These are phyloP conservation scores for Chrysomallon squamiferum DNA, from an alignment of 1,140 invertebrate species.

Conservation along the genomic window DNA sequence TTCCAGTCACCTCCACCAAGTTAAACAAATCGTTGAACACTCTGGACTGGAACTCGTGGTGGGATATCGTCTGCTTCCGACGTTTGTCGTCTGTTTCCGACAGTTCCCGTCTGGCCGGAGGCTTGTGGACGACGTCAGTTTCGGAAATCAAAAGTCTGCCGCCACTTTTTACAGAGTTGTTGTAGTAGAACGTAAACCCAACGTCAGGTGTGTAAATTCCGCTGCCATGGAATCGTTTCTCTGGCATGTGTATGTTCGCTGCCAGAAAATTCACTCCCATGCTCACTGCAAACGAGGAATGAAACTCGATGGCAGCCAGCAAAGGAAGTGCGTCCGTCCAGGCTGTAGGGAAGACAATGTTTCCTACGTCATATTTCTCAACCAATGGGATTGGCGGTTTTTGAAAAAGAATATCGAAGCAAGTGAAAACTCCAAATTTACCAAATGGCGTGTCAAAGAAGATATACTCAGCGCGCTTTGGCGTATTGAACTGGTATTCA, in stretches of 20 bases:
- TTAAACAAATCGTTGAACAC: conserved; percentile 1
- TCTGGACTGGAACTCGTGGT: no score
- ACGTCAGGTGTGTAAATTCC: conserved; percentile 64
- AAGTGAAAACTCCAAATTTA: conserved; percentile 78
- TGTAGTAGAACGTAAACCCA: conserved; percentile 25
- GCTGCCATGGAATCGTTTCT: conserved; percentile 65
- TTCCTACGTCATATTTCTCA: conserved; percentile 65
- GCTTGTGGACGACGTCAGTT: neutral
- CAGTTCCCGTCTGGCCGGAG: neutral
- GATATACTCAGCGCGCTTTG: conserved; percentile 25
- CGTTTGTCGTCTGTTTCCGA: neutral
- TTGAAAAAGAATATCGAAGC: conserved; percentile 75
- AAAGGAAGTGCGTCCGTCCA: conserved; percentile 79
- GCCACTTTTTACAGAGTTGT: conserved; percentile 6
- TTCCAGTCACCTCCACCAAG: conserved; percentile 2
- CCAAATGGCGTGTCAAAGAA: conserved; percentile 77
- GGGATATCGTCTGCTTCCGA: neutral
- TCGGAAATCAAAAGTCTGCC: conserved; percentile 31
- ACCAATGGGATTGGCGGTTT: conserved; percentile 69
- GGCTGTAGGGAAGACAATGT: conserved; percentile 74
- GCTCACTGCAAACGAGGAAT: conserved; percentile 66
- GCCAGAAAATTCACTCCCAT: conserved; percentile 69
- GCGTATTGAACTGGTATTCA: conserved; percentile 69
- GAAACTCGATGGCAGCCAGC: conserved; percentile 66
- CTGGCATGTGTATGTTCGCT: conserved; percentile 66